Base-by-base conservation (phyloP, 2,797 vertebrate species). In the Cryptoprocta ferox region DNA sequence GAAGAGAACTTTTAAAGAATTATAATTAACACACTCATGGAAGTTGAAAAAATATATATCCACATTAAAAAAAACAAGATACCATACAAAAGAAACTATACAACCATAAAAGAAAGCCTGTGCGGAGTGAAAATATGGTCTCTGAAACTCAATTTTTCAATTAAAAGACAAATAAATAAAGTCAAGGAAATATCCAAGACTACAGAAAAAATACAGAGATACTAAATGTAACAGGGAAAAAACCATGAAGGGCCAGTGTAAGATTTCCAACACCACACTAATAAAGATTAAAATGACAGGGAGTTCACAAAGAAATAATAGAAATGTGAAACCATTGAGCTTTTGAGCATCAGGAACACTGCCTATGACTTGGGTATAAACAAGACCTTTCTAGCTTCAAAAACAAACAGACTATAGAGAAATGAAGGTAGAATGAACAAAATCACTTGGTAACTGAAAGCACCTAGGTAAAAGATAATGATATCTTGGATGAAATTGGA, bases 301-400 rank as follows among this genome's bases (percentile, higher is more conserved):
- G 83, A 94, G 56, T 65, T 76, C 42, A 65, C 15, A 89, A 63
- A 85, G 13, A 96, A 91, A 85, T n/a, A 56, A 75, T 8, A 82
- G 15, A 84, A 32, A 61, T 81, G 3, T 65, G 24, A 94, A 94
- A 56, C 4, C 10, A 8, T 15, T 59, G 12, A 5, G 14, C 13
- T 53, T 80, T 81, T 90, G 19, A 80, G 39, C 2, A 48, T 26
- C 91, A 28, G 4, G 32, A 16, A 85, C n/a, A 63, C 28, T 39
- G 32, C 8, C n/a, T 84, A 18, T 68, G 26, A 75, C 26, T 91
- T 73, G 6, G 2, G 71, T 48, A 94, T 71, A 30, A 86, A 45
- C 45, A 21, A 30, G 13, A 53, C 61, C 63, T 53, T 68, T 92
- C 11, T 39, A 71, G 14, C 4, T 73, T 90, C 45, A 15, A 18